Evolutionary conservation across 2,113 vertebrate genomes (phyloP).

Genomic region (Notarius quadriscutis): DNA sequence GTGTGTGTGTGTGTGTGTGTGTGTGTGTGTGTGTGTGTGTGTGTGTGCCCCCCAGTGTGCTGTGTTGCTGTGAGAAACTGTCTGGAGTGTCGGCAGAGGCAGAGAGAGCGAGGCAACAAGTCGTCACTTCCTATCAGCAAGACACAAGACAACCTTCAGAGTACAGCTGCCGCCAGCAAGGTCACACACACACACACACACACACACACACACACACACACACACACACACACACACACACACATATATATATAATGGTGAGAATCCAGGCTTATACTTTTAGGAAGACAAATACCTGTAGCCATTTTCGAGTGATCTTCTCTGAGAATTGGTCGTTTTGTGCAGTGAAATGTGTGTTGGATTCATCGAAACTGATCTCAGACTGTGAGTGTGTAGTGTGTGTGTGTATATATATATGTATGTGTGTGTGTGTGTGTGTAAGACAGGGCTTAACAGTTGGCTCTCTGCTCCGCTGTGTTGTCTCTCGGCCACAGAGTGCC

Average conservation of each 20-base stretch:
- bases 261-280: not conserved
- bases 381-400: not conserved
- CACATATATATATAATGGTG: not conserved
- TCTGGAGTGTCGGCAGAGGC: constrained; percentile 93
- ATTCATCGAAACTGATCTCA: not conserved
- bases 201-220: constrained; percentile 16
- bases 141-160: constrained; percentile 86
- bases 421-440: not conserved
- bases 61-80: constrained; percentile 96
- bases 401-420: not conserved
- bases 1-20: no score
- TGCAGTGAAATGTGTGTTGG: not conserved
- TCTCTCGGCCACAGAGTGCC: constrained; percentile 70
- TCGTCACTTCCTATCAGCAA: constrained; percentile 83
- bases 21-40: no score
- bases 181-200: constrained; percentile 63
- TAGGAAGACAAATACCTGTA: not conserved
- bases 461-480: constrained; percentile 25
- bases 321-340: not conserved
- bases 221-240: constrained; percentile 26
- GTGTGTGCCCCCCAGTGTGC: no score
- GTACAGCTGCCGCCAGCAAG: constrained; percentile 79
- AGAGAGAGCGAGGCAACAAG: constrained; percentile 89
- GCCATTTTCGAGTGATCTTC: not conserved
- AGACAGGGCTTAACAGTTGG: not conserved